Evolutionary conservation across 2,888 invertebrate species (phyloP), one percentile per base, ranked within the genome.

Genomic region (Eulithis prunata): DNA sequence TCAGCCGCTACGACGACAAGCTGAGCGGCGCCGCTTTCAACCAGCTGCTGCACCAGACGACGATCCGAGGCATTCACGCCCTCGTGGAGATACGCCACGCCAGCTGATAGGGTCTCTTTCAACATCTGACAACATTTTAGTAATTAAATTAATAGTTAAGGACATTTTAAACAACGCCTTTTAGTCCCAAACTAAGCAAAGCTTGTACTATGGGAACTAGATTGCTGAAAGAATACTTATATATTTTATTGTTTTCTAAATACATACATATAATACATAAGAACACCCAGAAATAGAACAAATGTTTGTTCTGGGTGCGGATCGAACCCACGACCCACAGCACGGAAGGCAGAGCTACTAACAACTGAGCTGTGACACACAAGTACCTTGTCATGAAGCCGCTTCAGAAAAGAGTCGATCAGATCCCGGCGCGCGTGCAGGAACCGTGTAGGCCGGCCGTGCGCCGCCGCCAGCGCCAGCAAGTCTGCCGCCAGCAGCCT

Each of bases 71-170:
- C 88, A 3, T 96, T 96, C 8, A 99, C 94, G 10, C 99, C 99
- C 92, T 98, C 99, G 88, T 99, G 99, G 57, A 99, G 94, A 88
- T 98, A 99, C 0, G 98, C 99, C 13, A 99, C 99, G 38, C 99
- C 99, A 80, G 98, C 98, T 0, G 96, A 95, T 0, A 99, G 90
- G 0, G 99, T 98, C 84, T 99, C 99, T 71, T 97, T 97, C 58
- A 99, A 85, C 68, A 97, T 97, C 95, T 96, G 43, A 21, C 21
- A 21, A 21, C 2, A 21, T 21, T 21, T 12, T 0, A 32, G 2
- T 3, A 41, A 10, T 41, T 7, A 10, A 7, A 41, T 11, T 1
- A 41, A 10, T 41, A 10, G 8, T 2, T 38, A 10, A 4, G 10
- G 8, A 41, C 8, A 11, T 41, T 1, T 5, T 2, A 10, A 4